These are phyloP conservation scores for Ennomos erosarius DNA, from an alignment of 2,888 invertebrate species.

Conservation along the genomic window DNA sequence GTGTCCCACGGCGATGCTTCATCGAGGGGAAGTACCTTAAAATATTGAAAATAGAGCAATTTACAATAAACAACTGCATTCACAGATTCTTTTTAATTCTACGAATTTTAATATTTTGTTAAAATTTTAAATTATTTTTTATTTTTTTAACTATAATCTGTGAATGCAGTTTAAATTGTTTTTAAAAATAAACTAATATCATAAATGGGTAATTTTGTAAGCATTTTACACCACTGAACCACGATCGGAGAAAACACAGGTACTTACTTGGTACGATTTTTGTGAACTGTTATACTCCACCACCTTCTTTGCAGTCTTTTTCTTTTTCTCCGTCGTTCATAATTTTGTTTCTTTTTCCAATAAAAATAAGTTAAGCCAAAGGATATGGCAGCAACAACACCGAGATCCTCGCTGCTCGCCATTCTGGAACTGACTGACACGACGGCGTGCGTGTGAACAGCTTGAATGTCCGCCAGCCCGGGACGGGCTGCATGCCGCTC, in stretches of 20 bases:
- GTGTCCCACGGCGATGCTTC: slow-evolving; percentile 32
- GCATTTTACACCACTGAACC: slow-evolving; percentile 32
- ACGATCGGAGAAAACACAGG: slow-evolving; percentile 32
- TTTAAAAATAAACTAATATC: too few species aligned
- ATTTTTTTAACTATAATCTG: too few species aligned
- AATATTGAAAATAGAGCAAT: slow-evolving; percentile 30
- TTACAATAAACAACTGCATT: slow-evolving; percentile 34
- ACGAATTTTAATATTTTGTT: slow-evolving; percentile 33
- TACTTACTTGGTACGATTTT: slow-evolving; percentile 32
- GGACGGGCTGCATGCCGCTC: not conserved
- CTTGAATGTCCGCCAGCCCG: too few species aligned
- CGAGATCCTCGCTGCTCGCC: too few species aligned
- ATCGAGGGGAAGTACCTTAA: slow-evolving; percentile 28
- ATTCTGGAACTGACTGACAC: too few species aligned
- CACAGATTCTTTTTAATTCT: slow-evolving; percentile 33
- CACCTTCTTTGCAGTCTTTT: slow-evolving; percentile 22
- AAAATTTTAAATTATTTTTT: slow-evolving; percentile 25
- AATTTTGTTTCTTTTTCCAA: too few species aligned
- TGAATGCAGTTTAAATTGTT: too few species aligned
- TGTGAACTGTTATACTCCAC: slow-evolving; percentile 38
- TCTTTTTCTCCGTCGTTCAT: too few species aligned
- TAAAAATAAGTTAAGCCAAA: too few species aligned
- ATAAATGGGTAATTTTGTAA: slow-evolving; percentile 31
- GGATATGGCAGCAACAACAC: too few species aligned
- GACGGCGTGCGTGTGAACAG: too few species aligned